Evolutionary conservation across 2,888 invertebrate species (phyloP).

Genomic region (Clusia tigrina): DNA sequence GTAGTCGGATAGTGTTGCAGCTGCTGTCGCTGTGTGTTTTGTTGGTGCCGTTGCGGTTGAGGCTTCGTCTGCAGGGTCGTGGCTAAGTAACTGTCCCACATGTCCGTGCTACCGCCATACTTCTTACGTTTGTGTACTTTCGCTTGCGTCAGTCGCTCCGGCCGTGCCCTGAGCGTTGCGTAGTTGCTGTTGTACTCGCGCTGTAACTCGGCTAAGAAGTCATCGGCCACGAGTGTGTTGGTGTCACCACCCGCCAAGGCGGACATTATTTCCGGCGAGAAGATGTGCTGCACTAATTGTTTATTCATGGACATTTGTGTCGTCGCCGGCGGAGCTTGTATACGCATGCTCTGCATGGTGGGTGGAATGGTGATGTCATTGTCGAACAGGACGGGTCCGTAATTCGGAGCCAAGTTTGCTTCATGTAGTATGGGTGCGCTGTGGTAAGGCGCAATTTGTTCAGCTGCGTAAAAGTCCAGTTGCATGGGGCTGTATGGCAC

Average conservation of each 20-base stretch:
- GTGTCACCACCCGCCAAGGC: slow-evolving; percentile 38
- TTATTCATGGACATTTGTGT: slow-evolving; percentile 31
- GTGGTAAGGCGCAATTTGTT: slow-evolving; percentile 35
- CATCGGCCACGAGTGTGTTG: slow-evolving; percentile 47
- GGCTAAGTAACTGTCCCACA: slow-evolving; percentile 11
- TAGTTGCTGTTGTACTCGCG: slow-evolving; percentile 40
- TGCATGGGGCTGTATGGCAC: slow-evolving; percentile 29
- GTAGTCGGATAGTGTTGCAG: slow-evolving; percentile 10
- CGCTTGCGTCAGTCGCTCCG: slow-evolving; percentile 8
- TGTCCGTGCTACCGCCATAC: slow-evolving; percentile 16
- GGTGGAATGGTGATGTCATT: slow-evolving; percentile 34
- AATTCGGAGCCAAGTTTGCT: slow-evolving; percentile 40
- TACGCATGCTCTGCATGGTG: slow-evolving; percentile 22
- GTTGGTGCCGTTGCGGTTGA: slow-evolving; percentile 26
- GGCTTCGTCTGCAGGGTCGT: background rate
- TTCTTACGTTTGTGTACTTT: slow-evolving; percentile 42
- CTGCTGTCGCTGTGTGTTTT: too few relatives aligned
- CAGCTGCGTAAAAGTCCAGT: slow-evolving; percentile 40
- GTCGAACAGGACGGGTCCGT: slow-evolving; percentile 49
- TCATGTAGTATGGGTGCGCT: slow-evolving; percentile 29
- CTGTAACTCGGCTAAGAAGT: slow-evolving; percentile 53
- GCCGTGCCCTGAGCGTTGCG: slow-evolving; percentile 14
- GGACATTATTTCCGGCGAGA: slow-evolving; percentile 43
- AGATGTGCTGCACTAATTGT: slow-evolving; percentile 48
- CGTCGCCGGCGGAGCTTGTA: slow-evolving; percentile 30